Conservation (phyloP, 2,888 invertebrate genomes). For the Kuschelorhynchus macadamiae region DNA sequence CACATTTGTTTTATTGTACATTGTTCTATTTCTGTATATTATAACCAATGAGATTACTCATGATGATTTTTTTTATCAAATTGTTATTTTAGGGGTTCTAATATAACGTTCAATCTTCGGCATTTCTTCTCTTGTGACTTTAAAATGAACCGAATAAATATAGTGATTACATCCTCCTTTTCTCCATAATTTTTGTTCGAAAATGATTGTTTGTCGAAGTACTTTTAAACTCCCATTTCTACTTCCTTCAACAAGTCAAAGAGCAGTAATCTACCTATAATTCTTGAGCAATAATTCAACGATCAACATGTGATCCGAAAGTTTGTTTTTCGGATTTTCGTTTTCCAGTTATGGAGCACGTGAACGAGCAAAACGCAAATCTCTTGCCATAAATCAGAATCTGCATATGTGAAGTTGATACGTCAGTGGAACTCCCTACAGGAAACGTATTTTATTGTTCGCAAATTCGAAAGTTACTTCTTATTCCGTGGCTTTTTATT, state of each 20-base stretch:
- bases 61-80: too few relatives aligned
- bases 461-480: conserved; percentile 53
- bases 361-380: conserved; percentile 40
- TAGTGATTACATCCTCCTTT: too few relatives aligned
- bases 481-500: conserved; percentile 46
- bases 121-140: too few relatives aligned
- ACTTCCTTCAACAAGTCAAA: conserved; percentile 34
- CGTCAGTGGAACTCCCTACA: conserved; percentile 54
- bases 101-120: too few relatives aligned
- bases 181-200: neutral
- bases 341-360: conserved; percentile 43
- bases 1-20: too few relatives aligned
- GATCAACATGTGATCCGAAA: conserved; percentile 47
- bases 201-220: conserved; percentile 29
- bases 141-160: too few relatives aligned
- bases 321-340: conserved; percentile 48
- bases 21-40: too few relatives aligned
- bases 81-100: too few relatives aligned
- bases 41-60: too few relatives aligned
- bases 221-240: conserved; percentile 26
- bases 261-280: conserved; percentile 46
- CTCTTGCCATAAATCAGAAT: conserved; percentile 61
- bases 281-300: conserved; percentile 48
- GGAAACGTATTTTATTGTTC: conserved; percentile 57
- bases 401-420: conserved; percentile 59